Base-by-base conservation (phyloP, 2,113 vertebrate species). In the Marmota flaviventris region DNA sequence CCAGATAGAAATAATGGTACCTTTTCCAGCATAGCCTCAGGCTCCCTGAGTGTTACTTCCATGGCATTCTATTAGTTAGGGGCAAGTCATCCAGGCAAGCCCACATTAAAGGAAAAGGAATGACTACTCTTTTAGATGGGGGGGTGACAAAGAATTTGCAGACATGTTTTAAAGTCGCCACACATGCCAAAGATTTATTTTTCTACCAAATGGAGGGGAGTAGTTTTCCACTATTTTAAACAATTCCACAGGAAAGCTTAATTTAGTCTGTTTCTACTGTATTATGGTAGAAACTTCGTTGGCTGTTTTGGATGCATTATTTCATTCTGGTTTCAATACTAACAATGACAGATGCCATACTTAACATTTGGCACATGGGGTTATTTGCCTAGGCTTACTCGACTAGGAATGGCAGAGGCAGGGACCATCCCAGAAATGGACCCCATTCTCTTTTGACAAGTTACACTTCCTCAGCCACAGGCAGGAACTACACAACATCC, bases 321-420 rank as follows among this genome's bases (percentile, higher is more conserved):
- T 65, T 95, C 39, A 94, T 83, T 95, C 86, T 13, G 17, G 25
- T 84, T 85, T 92, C 16, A 73, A 22, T 67, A 53, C 34, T 56
- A 69, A 92, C 37, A 73, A 48, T 5, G 32, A 89, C 34, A 96
- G 20, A 69, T 82, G 42, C 4, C 8, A 39, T 12, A 29, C 1
- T 89, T n/a, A 87, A 63, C 6, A 89, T 94, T 85, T 91, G 78
- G 69, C 7, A 39, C 11, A 76, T 77, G 37, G 94, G 48, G 61
- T 29, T 39, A 34, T 67, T 83, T 4, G 17, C 67, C 75, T 81
- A 69, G 27, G 4, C 32, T 87, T 85, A 76, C 13, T 90, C n/a
- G 72, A 14, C 77, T 51, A 45, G 48, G 4, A 89, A 77, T 51
- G 29, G 58, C 58, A 81, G 34, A 81, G 53, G 56, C 63, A 73